A percentile compares a stretch with the other conserved stretches of the same genome.
Evolutionary conservation across 2,797 vertebrate species (phyloP).

Genomic region (Diglossa cyanea): DNA sequence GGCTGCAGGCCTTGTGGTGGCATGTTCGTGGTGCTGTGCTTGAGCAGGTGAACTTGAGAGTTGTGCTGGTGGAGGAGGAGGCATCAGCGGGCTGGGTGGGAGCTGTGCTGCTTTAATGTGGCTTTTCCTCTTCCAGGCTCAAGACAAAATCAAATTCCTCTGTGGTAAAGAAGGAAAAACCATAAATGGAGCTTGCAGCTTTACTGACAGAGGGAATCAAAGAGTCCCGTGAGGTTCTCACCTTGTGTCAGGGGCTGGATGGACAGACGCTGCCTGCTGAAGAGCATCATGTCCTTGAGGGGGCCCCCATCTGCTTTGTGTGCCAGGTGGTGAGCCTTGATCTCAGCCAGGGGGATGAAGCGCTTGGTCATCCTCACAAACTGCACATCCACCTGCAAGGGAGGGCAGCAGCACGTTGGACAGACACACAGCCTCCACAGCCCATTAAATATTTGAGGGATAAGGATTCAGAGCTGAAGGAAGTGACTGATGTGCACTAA

Average conservation of each 20-base stretch:
- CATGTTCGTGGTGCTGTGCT: not conserved
- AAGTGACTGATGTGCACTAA: not conserved
- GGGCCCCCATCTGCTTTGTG: conserved; percentile 82
- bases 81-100: not conserved
- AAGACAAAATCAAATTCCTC: conserved; percentile 93
- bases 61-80: not conserved
- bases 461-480: not conserved
- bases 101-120: conserved; percentile 51
- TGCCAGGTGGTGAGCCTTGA: conserved; percentile 86
- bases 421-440: not conserved
- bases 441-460: not conserved
- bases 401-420: not conserved
- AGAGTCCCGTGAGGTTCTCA: conserved; percentile 42
- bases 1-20: not conserved
- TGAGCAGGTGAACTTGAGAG: not conserved
- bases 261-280: conserved; percentile 87
- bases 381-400: conserved; percentile 88
- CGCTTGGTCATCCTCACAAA: conserved; percentile 89
- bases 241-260: conserved; percentile 89
- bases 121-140: conserved; percentile 86
- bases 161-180: conserved; percentile 57
- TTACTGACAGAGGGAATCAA: not conserved
- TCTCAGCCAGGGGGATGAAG: conserved; percentile 88
- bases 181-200: not conserved
- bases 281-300: conserved; percentile 85